Base-by-base conservation (phyloP, 2,113 vertebrate species). In the Mungos mungo region DNA sequence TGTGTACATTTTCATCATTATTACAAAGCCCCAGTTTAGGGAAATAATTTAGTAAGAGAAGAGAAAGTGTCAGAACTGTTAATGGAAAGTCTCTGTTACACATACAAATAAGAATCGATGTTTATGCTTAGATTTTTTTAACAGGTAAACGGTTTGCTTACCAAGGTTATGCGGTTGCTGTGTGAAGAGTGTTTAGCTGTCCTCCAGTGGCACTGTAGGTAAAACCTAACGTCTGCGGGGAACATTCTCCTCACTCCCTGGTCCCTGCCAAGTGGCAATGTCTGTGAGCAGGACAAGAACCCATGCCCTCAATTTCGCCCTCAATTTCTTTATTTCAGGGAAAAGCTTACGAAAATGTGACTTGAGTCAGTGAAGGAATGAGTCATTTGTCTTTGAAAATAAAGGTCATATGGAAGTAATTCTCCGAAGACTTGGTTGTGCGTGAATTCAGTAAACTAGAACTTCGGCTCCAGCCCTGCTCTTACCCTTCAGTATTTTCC, bases 321-420 rank as follows among this genome's bases (percentile, higher is more conserved):
- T 52, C n/a, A 50, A 3, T 18, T 72, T 84, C 38, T 94, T 45
- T 63, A 52, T 76, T 88, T 88, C 68, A 69, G 33, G 95, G 65
- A 90, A 94, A 66, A 79, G 31, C 85, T 96, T 88, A 82, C 60
- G 72, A 83, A 86, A 74, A 79, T 35, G 27, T 68, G 45, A 35
- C 74, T 88, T 86, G 83, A 95, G 74, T 88, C 79, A 54, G 9
- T 74, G 81, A 89, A 74, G 25, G 33, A 87, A 82, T 97, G 97
- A 97, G 66, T 97, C 89, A 96, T 94, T 82, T 89, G 33, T 86
- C 82, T 93, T 95, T 52, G 45, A 50, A 90, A 93, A 69, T n/a
- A 84, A 96, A 91, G 72, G 91, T 79, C 97, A 96, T 76, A 66
- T 90, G 93, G 71, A 88, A 97, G 88, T 81, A 97, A 97, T 95